Conservation (phyloP, 2,113 vertebrate species). For the Brienomyrus longianalis region DNA sequence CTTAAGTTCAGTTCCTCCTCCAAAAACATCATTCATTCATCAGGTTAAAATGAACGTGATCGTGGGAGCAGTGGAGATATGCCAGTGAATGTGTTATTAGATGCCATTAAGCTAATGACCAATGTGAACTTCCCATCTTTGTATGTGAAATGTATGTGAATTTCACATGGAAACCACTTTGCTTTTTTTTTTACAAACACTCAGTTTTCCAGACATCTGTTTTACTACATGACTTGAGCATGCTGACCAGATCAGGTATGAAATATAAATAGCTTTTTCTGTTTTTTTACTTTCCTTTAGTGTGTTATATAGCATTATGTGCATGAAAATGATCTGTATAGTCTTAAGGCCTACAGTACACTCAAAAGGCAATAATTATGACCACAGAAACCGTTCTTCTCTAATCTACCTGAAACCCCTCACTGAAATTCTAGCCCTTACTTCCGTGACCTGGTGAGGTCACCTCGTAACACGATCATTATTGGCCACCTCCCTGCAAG, state of each 20-base stretch:
- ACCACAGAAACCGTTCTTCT: background rate
- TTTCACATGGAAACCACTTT: background rate
- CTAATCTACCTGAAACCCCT: background rate
- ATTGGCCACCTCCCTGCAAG: background rate
- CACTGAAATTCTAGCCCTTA: background rate
- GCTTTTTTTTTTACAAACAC: background rate
- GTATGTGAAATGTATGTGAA: background rate
- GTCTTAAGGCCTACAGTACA: background rate
- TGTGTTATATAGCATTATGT: background rate
- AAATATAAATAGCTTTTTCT: background rate
- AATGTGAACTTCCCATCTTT: background rate
- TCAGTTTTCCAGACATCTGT: background rate
- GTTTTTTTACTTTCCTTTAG: background rate
- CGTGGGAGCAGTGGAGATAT: background rate
- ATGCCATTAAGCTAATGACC: background rate
- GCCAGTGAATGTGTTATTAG: background rate
- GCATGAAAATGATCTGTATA: background rate
- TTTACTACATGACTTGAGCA: background rate
- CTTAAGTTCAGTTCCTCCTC: background rate
- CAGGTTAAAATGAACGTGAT: background rate
- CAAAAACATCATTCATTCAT: background rate
- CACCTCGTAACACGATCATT: background rate
- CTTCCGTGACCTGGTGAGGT: background rate
- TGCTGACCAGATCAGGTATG: background rate
- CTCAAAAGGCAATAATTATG: background rate